A percentile compares a stretch with the other conserved stretches of the same genome.
phyloP scores from a whole-genome alignment of 2,797 vertebrate genomes.

The Gastrophryne carolinensis region DNA sequence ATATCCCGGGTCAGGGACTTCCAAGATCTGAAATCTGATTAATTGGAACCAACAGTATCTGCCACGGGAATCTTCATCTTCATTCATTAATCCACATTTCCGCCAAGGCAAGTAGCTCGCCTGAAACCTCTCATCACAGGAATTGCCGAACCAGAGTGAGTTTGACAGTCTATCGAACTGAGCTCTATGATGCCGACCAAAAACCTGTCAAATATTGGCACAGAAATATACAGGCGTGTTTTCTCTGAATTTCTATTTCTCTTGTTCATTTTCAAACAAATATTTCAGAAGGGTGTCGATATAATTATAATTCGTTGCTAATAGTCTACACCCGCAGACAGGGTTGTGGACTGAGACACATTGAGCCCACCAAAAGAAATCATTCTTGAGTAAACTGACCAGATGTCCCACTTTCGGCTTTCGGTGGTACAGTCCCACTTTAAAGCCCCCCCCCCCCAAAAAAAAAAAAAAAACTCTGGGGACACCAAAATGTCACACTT shows the following conservation, averaged over 20 bases:
- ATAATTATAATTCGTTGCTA: background rate
- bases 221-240: background rate
- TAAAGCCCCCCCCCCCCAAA: no score
- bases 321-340: no score
- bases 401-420: no score
- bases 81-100: background rate
- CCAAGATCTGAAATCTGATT: background rate
- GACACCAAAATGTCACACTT: no score
- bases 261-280: conserved; percentile 34
- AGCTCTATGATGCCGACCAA: background rate
- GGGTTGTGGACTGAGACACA: no score
- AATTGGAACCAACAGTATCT: conserved; percentile 1
- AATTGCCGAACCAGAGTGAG: background rate
- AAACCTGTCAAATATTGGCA: conserved; percentile 22
- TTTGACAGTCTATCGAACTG: background rate
- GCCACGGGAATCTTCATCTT: background rate
- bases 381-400: no score
- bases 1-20: background rate
- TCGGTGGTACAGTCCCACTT: no score
- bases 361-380: no score
- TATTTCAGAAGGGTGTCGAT: conserved; percentile 24
- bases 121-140: conserved; percentile 1
- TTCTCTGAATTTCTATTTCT: conserved; percentile 27
- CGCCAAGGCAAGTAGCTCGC: background rate
- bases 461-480: no score